Conservation (phyloP, 2,113 vertebrate genomes). For the Thymallus thymallus region DNA sequence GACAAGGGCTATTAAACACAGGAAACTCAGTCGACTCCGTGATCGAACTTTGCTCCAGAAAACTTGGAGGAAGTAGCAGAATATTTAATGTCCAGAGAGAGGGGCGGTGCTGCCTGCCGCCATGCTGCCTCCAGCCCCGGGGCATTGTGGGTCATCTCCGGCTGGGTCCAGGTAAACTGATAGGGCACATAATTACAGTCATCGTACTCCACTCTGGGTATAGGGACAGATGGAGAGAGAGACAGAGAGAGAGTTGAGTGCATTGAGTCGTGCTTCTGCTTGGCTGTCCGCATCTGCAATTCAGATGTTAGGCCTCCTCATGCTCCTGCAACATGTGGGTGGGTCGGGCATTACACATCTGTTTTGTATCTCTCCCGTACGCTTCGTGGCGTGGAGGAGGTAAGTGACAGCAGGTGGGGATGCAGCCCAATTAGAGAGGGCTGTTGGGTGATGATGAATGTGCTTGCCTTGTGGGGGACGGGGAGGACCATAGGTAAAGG, state of each 20-base stretch:
- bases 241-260: constrained; percentile 27
- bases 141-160: constrained; percentile 53
- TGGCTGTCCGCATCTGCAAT: constrained; percentile 72
- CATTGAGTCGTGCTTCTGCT: constrained; percentile 50
- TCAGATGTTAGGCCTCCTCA: constrained; percentile 63
- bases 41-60: constrained; percentile 63
- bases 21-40: constrained; percentile 25
- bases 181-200: constrained; percentile 71
- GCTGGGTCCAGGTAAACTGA: constrained; percentile 64
- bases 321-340: constrained; percentile 53
- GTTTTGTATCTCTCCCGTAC: constrained; percentile 59
- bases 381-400: constrained; percentile 55
- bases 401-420: constrained; percentile 78
- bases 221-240: constrained; percentile 12
- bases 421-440: constrained; percentile 75
- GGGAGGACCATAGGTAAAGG: constrained; percentile 59
- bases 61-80: constrained; percentile 60
- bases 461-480: constrained; percentile 63
- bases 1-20: constrained; percentile 59
- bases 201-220: constrained; percentile 45
- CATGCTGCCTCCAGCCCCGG: constrained; percentile 53
- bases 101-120: constrained; percentile 45
- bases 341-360: constrained; percentile 63
- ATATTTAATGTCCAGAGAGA: constrained; percentile 58
- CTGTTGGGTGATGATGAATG: constrained; percentile 77